These are phyloP conservation scores for Drosophila bunnanda DNA, from an alignment of 2,888 invertebrate genomes.

Conservation along the genomic window DNA sequence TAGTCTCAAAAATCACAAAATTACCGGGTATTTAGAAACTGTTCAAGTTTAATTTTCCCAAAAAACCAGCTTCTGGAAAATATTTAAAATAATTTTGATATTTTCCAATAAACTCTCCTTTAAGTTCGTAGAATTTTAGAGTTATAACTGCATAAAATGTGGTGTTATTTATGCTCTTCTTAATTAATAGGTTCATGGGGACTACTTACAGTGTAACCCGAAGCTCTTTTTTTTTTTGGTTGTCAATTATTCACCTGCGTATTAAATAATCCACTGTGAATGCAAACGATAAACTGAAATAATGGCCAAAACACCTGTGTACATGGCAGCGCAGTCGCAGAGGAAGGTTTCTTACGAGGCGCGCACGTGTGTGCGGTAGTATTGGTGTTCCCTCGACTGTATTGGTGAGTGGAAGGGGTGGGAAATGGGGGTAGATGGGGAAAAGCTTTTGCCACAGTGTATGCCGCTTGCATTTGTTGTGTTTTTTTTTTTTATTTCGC, in stretches of 20 bases:
- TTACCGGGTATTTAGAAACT: too few species aligned
- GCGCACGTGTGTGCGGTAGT: slow-evolving; percentile 3
- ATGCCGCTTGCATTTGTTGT: slow-evolving; percentile 59
- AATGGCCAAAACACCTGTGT: slow-evolving; percentile 75
- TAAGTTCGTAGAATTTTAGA: not conserved
- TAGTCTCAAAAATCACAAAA: too few species aligned
- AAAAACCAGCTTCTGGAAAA: not conserved
- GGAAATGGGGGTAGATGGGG: slow-evolving; percentile 23
- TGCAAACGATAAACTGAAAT: slow-evolving; percentile 62
- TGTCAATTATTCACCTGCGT: slow-evolving; percentile 34
- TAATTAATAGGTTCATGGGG: not conserved
- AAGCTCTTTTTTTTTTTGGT: slow-evolving; percentile 20
- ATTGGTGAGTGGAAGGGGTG: not conserved
- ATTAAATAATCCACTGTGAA: slow-evolving; percentile 61
- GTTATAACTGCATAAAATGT: not conserved
- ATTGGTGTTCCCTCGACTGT: not conserved
- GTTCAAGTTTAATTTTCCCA: too few species aligned
- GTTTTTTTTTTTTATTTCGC: slow-evolving; percentile 30
- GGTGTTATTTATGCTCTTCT: not conserved
- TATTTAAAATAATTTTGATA: too few species aligned
- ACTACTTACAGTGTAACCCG: slow-evolving; percentile 53
- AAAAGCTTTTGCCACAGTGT: slow-evolving; percentile 61
- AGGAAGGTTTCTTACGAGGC: slow-evolving; percentile 48
- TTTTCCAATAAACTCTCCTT: not conserved
- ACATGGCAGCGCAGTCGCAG: slow-evolving; percentile 61